Evolutionary conservation across 2,797 vertebrate species (phyloP).

Genomic region (Ctenosaura bakeri): DNA sequence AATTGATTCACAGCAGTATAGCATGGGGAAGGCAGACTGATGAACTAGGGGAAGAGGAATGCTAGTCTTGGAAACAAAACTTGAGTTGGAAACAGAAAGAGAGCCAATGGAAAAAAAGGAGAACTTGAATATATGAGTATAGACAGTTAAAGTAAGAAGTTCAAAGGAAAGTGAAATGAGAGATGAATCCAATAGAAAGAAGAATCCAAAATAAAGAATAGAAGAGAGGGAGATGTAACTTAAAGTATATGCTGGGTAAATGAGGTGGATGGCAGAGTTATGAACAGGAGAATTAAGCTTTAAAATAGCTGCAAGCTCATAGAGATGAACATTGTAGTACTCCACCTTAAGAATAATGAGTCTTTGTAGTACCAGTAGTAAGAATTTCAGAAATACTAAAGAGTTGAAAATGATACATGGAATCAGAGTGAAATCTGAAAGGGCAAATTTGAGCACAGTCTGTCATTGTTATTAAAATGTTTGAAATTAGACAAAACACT

Average conservation of each 20-base stretch:
- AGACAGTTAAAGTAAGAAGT: background rate
- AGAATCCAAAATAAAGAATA: constrained; percentile 9
- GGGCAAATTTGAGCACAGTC: background rate
- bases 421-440: background rate
- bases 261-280: background rate
- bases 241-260: background rate
- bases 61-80: background rate
- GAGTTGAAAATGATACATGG: background rate
- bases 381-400: constrained; percentile 17
- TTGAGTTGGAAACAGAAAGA: background rate
- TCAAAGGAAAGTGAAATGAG: constrained; percentile 7
- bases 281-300: background rate
- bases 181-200: constrained; percentile 6
- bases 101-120: background rate
- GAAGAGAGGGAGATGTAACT: background rate
- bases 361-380: background rate
- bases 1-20: background rate
- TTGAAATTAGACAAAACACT: background rate
- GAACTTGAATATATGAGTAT: background rate
- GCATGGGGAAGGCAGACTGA: background rate
- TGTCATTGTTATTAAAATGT: background rate
- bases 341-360: background rate
- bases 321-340: background rate
- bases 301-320: background rate
- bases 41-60: background rate